These are phyloP conservation scores for Drosophila equinoxialis DNA, from an alignment of 1,140 invertebrate species.

Conservation along the genomic window DNA sequence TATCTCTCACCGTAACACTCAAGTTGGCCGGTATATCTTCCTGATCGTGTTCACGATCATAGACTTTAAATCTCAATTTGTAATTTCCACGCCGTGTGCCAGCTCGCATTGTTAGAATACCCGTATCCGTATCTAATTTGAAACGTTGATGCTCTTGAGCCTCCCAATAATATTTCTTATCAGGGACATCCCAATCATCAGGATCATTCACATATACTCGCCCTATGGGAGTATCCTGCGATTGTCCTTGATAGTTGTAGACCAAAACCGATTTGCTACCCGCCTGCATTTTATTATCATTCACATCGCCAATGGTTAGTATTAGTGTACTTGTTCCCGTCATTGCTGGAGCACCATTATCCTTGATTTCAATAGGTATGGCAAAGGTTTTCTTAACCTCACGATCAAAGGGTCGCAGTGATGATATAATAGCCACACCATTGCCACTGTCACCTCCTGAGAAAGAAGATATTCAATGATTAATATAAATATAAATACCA, in stretches of 20 bases:
- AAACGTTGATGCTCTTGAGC: constrained; percentile 85
- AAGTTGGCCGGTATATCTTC: constrained; percentile 85
- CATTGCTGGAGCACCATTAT: constrained; percentile 85
- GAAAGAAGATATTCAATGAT: constrained; percentile 4
- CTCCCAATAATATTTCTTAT: constrained; percentile 88
- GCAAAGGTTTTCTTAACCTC: constrained; percentile 87
- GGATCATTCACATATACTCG: constrained; percentile 88
- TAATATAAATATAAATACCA: background rate
- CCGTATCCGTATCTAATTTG: constrained; percentile 86
- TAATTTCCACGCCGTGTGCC: constrained; percentile 86
- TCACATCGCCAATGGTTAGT: constrained; percentile 88
- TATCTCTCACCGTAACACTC: constrained; percentile 86
- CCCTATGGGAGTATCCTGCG: constrained; percentile 86
- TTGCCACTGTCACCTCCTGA: constrained; percentile 86
- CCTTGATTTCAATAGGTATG: constrained; percentile 87
- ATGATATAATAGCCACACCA: constrained; percentile 86
- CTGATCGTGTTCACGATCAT: constrained; percentile 86
- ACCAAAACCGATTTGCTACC: constrained; percentile 88
- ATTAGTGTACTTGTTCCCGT: constrained; percentile 87
- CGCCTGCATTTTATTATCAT: constrained; percentile 88
- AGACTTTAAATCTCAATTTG: constrained; percentile 86
- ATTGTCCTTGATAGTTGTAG: constrained; percentile 88
- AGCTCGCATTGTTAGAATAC: constrained; percentile 87
- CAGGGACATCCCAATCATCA: constrained; percentile 89
- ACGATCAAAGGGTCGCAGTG: constrained; percentile 87